Percentiles rank a stretch among this genome's conserved stretches.
Evolutionary conservation across 2,113 vertebrate genomes (phyloP).

Genomic region (Proteles cristata): DNA sequence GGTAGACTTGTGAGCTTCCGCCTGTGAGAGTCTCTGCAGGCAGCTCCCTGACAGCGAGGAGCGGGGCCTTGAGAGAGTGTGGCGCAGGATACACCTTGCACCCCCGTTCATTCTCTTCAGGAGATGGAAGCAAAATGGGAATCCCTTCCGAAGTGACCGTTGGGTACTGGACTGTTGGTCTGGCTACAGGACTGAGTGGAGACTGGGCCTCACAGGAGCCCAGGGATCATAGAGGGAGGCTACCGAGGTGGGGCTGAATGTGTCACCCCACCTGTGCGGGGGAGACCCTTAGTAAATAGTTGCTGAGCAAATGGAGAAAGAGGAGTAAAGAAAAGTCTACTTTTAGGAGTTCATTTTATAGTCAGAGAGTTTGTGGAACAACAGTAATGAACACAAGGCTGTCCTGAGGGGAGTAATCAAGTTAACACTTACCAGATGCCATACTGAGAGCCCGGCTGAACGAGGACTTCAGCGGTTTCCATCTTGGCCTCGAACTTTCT

Average conservation of each 20-base stretch:
- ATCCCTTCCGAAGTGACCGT: background rate
- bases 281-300: background rate
- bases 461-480: background rate
- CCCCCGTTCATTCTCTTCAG: background rate
- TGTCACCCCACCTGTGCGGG: background rate
- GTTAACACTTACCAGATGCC: background rate
- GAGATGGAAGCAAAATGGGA: background rate
- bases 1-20: background rate
- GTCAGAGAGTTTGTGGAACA: background rate
- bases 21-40: background rate
- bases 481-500: background rate
- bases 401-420: background rate
- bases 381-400: background rate
- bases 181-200: background rate
- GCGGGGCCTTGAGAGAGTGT: background rate
- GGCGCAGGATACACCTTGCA: background rate
- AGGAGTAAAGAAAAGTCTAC: background rate
- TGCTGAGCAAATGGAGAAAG: background rate
- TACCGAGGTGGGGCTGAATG: background rate
- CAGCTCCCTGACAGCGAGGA: fast-evolving
- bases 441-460: background rate
- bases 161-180: background rate
- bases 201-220: background rate
- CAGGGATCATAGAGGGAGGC: background rate
- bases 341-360: background rate